phyloP scores from a whole-genome alignment of 2,888 invertebrate species.

The Sipha maydis region DNA sequence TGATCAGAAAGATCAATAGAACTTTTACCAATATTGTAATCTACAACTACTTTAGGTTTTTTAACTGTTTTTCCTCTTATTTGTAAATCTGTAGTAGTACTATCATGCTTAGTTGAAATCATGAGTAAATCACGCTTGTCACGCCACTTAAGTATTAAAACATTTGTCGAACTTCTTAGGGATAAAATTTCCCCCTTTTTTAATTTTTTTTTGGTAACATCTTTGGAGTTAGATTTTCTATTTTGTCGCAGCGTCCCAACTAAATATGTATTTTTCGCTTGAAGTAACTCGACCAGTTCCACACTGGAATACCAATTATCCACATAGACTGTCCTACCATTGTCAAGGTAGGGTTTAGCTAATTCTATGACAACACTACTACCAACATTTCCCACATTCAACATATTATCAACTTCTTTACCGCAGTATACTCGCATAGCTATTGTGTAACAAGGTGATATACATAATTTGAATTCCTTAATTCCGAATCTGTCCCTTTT shows the following conservation, averaged over 20 bases:
- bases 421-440: constrained; percentile 35
- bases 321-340: constrained; percentile 38
- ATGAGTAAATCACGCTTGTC: constrained; percentile 58
- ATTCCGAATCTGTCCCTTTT: constrained; percentile 44
- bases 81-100: background rate
- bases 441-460: constrained; percentile 27
- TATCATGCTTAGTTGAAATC: constrained; percentile 28
- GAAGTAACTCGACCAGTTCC: constrained; percentile 12
- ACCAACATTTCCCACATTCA: constrained; percentile 12
- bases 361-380: constrained; percentile 31
- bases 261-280: constrained; percentile 28
- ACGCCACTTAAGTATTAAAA: constrained; percentile 28
- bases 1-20: constrained; percentile 52
- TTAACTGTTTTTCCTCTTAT: constrained; percentile 4
- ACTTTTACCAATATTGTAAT: constrained; percentile 35
- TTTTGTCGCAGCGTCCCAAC: constrained; percentile 25
- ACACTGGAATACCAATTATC: constrained; percentile 45
- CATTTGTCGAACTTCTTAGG: background rate
- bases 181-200: constrained; percentile 18
- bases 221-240: constrained; percentile 18
- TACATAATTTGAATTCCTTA: constrained; percentile 41
- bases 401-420: constrained; percentile 34
- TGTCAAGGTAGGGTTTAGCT: constrained; percentile 35
- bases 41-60: constrained; percentile 20
- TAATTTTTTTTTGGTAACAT: constrained; percentile 20